Base-by-base conservation (phyloP, 2,797 vertebrate species). In the Holocentrus rufus region DNA sequence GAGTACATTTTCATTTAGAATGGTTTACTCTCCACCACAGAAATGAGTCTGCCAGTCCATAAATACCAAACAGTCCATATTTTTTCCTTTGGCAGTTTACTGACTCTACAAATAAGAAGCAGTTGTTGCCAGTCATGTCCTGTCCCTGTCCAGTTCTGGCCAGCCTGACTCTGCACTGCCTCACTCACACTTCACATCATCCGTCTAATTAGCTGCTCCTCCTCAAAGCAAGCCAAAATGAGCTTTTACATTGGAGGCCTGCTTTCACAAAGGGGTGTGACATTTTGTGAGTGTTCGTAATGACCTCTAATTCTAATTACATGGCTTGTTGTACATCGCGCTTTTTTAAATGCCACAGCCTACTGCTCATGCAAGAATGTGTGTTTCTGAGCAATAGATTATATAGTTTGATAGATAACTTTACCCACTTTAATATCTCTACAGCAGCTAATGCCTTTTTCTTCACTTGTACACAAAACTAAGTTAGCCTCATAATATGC, bases 131-230 rank as follows among this genome's bases (percentile, higher is more conserved):
- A 14, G 5, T 66, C 66, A 30, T 13, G 17, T 10, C n/a, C 44
- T 31, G n/a, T 27, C 62, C 55, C 31, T 73, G 57, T 74, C 50
- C 52, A n/a, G 63, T 36, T 67, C 42, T 66, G 57, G 61, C 22
- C 66, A 75, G 63, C 72, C 62, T 61, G 52, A 50, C 7, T 0
- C 7, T 80, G 63, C 69, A 66, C 15, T 22, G 52, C 72, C 52
- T 77, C 79, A 77, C 72, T 80, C 70, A 50, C 76, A 80, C 79
- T 89, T 92, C 76, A 92, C 88, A 79, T 53, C 5, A 56, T 72
- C 64, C 49, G 27, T 91, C 88, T 91, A 93, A 93, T 92, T 90
- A 83, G 60, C 76, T 72, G 72, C 80, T 59, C 72, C 61, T 66
- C 67, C 63, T 46, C 53, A 30, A 69, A 57, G 23, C 46, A 1